Evolutionary conservation across 2,797 vertebrate species (phyloP), one percentile per base, ranked within the genome.

Genomic region (Cuniculus paca): DNA sequence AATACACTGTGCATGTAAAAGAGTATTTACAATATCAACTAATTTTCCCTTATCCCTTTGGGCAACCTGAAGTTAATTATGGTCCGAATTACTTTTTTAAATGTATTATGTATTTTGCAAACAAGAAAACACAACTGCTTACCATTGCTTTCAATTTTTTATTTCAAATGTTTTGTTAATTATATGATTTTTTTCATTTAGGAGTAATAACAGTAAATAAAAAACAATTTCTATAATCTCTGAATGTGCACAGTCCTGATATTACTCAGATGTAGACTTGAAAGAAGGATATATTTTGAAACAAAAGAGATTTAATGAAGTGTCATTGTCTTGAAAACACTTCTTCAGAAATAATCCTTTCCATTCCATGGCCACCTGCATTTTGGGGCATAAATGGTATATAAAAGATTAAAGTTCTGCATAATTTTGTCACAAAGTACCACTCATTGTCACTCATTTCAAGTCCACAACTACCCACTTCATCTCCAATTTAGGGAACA

Each of bases 61-160:
- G 60, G 31, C n/a, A 94, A 84, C 6, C 9, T 65, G 16, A 88
- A 91, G n/a, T 90, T 91, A 92, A 88, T 88, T 83, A 94, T 63
- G 7, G 9, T 9, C 54, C 48, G 80, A 80, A 91, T 9, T 54
- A 77, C 8, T 91, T 34, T 84, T 16, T 26, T 7, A 56, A 83
- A 65, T 70, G 12, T 31, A 92, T 75, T 87, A 95, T 1, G 42
- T 74, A 48, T 83, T 96, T 74, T 91, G 26, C 95, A 72, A 86
- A 74, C 60, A 26, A 92, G n/a, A 91, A 72, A 96, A 48, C n/a
- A 85, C 12, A 95, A 42, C 70, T 10, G 0, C 8, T 96, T 84
- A 24, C 5, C 58, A 90, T 34, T 82, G 88, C 58, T 91, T 90
- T 88, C 60, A 50, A 22, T 31, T 19, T 54, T 6, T 85, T 70